Evolutionary conservation across 2,888 invertebrate genomes (phyloP), one percentile per base, ranked within the genome.

Genomic region (Timandra comae): DNA sequence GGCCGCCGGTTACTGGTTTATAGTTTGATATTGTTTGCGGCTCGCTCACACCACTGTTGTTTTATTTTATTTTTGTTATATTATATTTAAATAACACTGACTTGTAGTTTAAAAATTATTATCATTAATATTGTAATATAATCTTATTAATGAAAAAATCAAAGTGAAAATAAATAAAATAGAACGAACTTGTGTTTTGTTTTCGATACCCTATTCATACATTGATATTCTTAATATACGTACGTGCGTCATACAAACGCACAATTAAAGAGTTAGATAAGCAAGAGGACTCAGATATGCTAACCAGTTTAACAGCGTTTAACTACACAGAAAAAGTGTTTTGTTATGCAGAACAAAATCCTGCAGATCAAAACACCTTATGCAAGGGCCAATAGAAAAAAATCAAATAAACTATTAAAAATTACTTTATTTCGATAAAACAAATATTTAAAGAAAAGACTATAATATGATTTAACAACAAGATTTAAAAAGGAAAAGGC

Each of bases 101-200:
- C 82, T 81, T 82, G 76, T 85, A 85, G 84, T 81, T 80, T 82
- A 76, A 75, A 81, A 79, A 82, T 81, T 82, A 85, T 85, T 85
- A 84, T 81, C 79, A 81, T 82, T 81, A 82, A 84, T 85, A 85
- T 84, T 85, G 85, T 85, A 85, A 82, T 82, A 85, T 85, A 85
- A 85, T 85, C 85, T 81, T 84, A 85, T 84, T 85, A 82, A 84
- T 81, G 79, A 85, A 82, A 78, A 81, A 85, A 82, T 82, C 79
- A 82, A 85, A 81, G 79, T 72, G 80, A 79, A 78, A 85, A 78
- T 81, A 80, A 80, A 78, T 77, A 70, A 80, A 74, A 84, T 82
- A 81, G 81, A 82, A 80, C 75, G 62, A 65, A 80, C 74, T 64
- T 56, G 44, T 46, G 43, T 49, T 41, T 61, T 55, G 54, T 53